phyloP scores from a whole-genome alignment of 2,113 vertebrate genomes.

The Catharus minimus region DNA sequence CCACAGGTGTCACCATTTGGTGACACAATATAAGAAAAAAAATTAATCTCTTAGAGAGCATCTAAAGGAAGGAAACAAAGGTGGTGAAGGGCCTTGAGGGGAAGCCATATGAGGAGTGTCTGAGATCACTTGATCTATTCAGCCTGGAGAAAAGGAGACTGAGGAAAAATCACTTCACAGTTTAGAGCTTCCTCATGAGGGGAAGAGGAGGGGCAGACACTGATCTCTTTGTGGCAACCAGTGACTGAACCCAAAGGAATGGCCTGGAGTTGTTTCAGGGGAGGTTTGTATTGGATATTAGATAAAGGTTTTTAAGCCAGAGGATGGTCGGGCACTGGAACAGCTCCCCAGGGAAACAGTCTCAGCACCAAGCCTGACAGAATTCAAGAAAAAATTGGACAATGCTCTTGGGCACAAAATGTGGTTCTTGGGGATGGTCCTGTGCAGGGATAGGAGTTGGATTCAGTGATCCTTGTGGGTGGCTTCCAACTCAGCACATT shows the following conservation, averaged over 20 bases:
- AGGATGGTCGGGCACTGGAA: no score
- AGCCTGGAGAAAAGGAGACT: background rate
- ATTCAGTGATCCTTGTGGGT: background rate
- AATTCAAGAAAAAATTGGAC: background rate
- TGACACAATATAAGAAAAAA: background rate
- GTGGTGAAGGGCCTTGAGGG: background rate
- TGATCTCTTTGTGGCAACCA: no score
- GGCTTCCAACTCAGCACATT: background rate
- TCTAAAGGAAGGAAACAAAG: background rate
- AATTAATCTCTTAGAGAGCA: background rate
- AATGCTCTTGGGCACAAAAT: background rate
- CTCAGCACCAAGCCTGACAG: background rate
- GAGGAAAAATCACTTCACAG: background rate
- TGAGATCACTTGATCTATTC: background rate
- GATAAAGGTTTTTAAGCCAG: background rate
- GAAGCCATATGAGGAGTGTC: background rate
- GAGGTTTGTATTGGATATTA: background rate
- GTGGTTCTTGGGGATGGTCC: background rate
- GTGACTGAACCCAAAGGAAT: background rate
- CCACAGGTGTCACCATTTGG: background rate
- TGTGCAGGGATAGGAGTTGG: no score
- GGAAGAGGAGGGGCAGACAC: background rate
- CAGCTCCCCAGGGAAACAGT: no score
- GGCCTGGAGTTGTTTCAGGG: background rate
- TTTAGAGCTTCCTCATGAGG: background rate